Conservation (phyloP, 2,113 vertebrate species). For the Xenopus borealis region DNA sequence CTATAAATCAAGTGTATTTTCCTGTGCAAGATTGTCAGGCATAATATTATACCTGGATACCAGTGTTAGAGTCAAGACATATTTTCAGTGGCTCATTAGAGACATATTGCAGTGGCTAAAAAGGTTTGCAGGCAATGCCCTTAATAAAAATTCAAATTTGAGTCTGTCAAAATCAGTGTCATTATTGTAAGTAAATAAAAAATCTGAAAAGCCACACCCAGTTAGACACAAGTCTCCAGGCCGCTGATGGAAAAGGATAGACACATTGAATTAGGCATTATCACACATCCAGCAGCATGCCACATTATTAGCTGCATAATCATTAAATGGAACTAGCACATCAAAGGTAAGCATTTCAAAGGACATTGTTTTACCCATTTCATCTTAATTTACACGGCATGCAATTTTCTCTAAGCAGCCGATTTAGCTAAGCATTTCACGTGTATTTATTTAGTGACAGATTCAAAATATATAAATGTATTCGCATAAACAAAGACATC, state of each 20-base stretch:
- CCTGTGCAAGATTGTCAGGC: constrained; percentile 35
- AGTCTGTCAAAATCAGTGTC: not conserved
- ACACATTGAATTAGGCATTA: not conserved
- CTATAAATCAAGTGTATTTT: constrained; percentile 8
- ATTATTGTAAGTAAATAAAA: too few relatives aligned
- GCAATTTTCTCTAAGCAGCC: not conserved
- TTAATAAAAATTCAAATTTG: too few relatives aligned
- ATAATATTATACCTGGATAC: not conserved
- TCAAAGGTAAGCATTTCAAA: not conserved
- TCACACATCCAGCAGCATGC: not conserved
- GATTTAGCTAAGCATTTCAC: not conserved
- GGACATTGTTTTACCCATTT: not conserved
- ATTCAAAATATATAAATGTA: not conserved
- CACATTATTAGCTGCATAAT: not conserved
- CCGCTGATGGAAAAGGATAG: not conserved
- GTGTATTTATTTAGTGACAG: not conserved
- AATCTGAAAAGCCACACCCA: not conserved
- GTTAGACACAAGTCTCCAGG: not conserved
- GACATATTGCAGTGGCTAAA: too few relatives aligned
- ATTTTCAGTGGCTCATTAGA: not conserved
- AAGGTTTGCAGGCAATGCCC: too few relatives aligned
- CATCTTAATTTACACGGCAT: not conserved
- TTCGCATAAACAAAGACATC: too few relatives aligned
- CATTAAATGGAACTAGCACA: not conserved
- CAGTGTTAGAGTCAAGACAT: not conserved